Conservation (phyloP, 2,797 vertebrate species). For the Sylvilagus floridanus region DNA sequence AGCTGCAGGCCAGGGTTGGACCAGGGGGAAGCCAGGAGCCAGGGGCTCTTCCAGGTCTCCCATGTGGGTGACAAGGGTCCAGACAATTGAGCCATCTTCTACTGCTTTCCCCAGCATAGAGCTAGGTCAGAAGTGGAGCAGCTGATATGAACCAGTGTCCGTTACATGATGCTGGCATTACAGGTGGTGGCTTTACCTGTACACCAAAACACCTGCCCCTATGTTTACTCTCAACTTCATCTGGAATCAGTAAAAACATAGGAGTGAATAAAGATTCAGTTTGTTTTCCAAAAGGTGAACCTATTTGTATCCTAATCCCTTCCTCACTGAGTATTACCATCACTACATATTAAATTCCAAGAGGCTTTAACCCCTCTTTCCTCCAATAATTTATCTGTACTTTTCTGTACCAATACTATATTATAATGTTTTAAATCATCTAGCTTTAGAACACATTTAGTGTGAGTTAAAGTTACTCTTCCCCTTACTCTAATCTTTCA, state of each 20-base stretch:
- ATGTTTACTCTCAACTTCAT: not conserved
- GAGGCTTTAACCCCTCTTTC: not conserved
- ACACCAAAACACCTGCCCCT: too few species aligned
- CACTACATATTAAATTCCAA: not conserved
- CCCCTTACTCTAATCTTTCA: slow-evolving; percentile 10
- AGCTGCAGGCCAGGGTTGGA: too few species aligned
- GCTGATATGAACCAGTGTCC: too few species aligned
- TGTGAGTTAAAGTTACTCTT: slow-evolving; percentile 33
- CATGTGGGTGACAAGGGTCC: too few species aligned
- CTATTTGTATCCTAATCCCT: not conserved
- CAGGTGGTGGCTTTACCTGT: too few species aligned
- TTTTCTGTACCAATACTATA: not conserved
- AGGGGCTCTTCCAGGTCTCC: too few species aligned
- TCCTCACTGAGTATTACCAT: not conserved
- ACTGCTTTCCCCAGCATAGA: too few species aligned
- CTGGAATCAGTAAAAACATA: not conserved
- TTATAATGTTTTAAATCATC: not conserved
- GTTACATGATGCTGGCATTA: too few species aligned
- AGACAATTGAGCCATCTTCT: too few species aligned
- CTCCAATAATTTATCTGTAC: not conserved
- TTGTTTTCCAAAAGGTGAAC: slow-evolving; percentile 2
- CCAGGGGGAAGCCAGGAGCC: too few species aligned
- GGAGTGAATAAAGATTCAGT: not conserved
- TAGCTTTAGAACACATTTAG: not conserved
- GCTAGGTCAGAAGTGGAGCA: too few species aligned